A percentile compares a stretch with the other conserved stretches of the same genome.
These are phyloP conservation scores for Cyclopterus lumpus DNA, from an alignment of 2,797 vertebrate genomes.

Conservation along the genomic window DNA sequence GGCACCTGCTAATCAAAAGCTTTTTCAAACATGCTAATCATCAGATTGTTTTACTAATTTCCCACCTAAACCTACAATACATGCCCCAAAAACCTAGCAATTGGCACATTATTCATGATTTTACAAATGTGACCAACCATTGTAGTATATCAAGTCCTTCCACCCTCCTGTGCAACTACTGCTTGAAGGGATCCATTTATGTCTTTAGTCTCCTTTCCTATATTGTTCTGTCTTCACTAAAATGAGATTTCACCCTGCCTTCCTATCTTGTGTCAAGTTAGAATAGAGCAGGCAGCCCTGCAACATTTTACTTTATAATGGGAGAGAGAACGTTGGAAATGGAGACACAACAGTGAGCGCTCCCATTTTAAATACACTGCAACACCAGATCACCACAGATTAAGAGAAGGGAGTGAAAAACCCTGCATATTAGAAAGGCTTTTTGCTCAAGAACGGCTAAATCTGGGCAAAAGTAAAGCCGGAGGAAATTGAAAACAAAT, in stretches of 20 bases:
- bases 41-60: conserved; percentile 21
- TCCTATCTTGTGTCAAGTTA: conserved; percentile 56
- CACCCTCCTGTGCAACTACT: conserved; percentile 22
- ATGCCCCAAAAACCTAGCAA: conserved; percentile 10
- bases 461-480: conserved; percentile 72
- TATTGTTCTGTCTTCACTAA: conserved; percentile 50
- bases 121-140: conserved; percentile 41
- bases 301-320: conserved; percentile 64
- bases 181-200: conserved; percentile 64
- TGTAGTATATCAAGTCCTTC: conserved; percentile 48
- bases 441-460: conserved; percentile 66
- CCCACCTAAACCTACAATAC: conserved; percentile 10
- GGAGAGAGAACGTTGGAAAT: conserved; percentile 59
- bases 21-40: conserved; percentile 43
- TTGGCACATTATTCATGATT: conserved; percentile 32
- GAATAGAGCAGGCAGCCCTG: conserved; percentile 50
- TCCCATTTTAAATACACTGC: conserved; percentile 68
- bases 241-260: conserved; percentile 68
- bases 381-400: conserved; percentile 71
- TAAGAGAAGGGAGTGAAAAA: conserved; percentile 61
- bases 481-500: conserved; percentile 80
- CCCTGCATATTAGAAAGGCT: conserved; percentile 56
- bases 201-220: conserved; percentile 46
- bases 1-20: conserved; percentile 27
- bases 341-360: conserved; percentile 65